Evolutionary conservation across 2,797 vertebrate species (phyloP), one percentile per base, ranked within the genome.

Genomic region (Pipistrellus pygmaeus): DNA sequence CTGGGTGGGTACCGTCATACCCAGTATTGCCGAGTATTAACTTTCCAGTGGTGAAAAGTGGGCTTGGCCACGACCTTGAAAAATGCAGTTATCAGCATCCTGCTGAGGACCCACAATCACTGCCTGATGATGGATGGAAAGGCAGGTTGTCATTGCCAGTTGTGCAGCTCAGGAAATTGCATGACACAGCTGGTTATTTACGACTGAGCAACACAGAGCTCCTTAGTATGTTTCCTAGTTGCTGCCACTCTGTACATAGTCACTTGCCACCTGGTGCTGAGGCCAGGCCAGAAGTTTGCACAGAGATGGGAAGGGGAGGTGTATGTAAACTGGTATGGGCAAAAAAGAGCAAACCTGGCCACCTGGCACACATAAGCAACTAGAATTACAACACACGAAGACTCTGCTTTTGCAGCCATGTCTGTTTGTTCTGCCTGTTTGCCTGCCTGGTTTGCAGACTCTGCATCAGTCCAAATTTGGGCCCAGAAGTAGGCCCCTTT

Each of bases 401-500:
- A 66, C 25, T 80, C 80, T n/a, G 89, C 75, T 85, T 94, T 91
- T 46, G 57, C 30, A 85, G 86, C 87, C 46, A 17, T 60, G 23
- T 69, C 84, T 85, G 2, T 93, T 78, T 77, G 48, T 62, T 48
- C n/a, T 64, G 88, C 60, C 88, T 84, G 53, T 93, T 80, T 94
- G 88, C 71, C 86, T 90, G 78, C 86, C 85, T 90, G 69, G 68
- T 91, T 94, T 35, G 20, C 66, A 95, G 76, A 55, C 71, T 77
- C 53, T 32, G 66, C 48, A 48, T 88, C 30, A 8, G 82, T 83
- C 81, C 80, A 53, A 30, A 48, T 69, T 30, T n/a, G 86, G 87
- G 88, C 53, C 91, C 91, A 95, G 95, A 96, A 95, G 95, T 93
- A 92, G 90, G 88, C 41, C 69, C 64, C 48, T 88, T 68, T 48